Evolutionary conservation across 2,888 invertebrate species (phyloP), one percentile per base, ranked within the genome.

Genomic region (Nomada fabriciana): DNA sequence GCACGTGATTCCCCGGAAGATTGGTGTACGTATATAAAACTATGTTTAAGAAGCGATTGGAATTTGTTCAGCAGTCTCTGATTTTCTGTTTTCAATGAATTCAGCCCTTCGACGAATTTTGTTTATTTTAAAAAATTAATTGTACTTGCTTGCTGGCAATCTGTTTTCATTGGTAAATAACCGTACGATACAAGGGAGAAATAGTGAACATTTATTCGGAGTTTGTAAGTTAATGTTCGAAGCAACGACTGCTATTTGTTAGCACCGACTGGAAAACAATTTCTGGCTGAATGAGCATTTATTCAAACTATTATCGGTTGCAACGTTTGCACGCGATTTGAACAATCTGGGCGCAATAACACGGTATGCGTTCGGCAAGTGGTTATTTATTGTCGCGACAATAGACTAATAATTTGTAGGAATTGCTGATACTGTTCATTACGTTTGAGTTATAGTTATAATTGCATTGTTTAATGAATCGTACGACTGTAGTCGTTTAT

Each of bases 321-420:
- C 1, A 29, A 29, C n/a, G 20, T n/a, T 29, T 60, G 47, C 42
- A 55, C 68, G 53, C 29, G 53, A 36, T 20, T 68, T 5, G 69
- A 36, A 60, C 59, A 70, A 60, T 29, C 47, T 70, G 29, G 20
- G 59, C 29, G 2, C 25, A 9, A 43, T 29, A 47, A 59, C 29
- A 2, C 4, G 29, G 29, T 20, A 2, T 29, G 47, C 47, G 20
- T 50, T 29, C 43, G 15, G 18, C 25, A 13, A n/a, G 15, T 15
- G 70, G 59, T 70, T 55, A 59, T 69, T 9, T 29, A 69, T 59
- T 10, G 43, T 2, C 59, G 43, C 47, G 59, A 69, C 69, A 69
- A 59, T 69, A n/a, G 59, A 59, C 25, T 69, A 69, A 69, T 69
- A 69, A 70, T 70, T 70, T 59, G 59, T 70, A 60, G 47, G 59